These are phyloP conservation scores for Coregonus clupeaformis DNA, from an alignment of 2,113 vertebrate genomes.

Conservation along the genomic window DNA sequence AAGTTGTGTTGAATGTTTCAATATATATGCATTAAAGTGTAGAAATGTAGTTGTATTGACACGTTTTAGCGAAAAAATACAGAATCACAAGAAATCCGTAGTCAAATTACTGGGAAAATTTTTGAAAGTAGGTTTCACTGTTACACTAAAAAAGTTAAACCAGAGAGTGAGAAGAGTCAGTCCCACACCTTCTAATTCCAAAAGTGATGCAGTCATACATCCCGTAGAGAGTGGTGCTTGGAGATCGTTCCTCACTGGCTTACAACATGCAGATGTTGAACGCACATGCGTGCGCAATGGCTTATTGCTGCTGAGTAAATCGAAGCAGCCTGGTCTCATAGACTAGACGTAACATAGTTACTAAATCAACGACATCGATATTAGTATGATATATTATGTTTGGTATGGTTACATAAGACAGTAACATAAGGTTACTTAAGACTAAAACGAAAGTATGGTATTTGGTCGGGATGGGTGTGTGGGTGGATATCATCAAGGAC, in stretches of 20 bases:
- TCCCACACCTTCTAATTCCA: not conserved
- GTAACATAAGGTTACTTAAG: too few relatives aligned
- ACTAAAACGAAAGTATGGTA: not conserved
- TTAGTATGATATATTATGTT: too few relatives aligned
- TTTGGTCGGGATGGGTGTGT: not conserved
- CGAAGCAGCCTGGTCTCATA: too few relatives aligned
- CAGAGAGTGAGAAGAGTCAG: not conserved
- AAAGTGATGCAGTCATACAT: not conserved
- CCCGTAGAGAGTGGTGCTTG: not conserved
- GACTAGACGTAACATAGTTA: too few relatives aligned
- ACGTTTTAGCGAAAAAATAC: not conserved
- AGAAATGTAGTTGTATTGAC: not conserved
- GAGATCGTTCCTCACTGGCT: not conserved
- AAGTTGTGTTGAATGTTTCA: conserved; percentile 2
- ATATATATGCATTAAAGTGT: conserved; percentile 25
- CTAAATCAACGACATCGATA: too few relatives aligned
- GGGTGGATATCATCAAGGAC: too few relatives aligned
- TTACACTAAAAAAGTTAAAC: not conserved
- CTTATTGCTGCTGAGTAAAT: conserved; percentile 1
- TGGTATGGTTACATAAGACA: too few relatives aligned
- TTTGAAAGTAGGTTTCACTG: not conserved
- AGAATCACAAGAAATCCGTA: not conserved
- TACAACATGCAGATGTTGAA: conserved; percentile 47
- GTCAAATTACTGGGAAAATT: not conserved
- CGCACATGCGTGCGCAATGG: conserved; percentile 3